Evolutionary conservation across 2,113 vertebrate genomes (phyloP), one percentile per base, ranked within the genome.

Genomic region (Siphamia tubifer): DNA sequence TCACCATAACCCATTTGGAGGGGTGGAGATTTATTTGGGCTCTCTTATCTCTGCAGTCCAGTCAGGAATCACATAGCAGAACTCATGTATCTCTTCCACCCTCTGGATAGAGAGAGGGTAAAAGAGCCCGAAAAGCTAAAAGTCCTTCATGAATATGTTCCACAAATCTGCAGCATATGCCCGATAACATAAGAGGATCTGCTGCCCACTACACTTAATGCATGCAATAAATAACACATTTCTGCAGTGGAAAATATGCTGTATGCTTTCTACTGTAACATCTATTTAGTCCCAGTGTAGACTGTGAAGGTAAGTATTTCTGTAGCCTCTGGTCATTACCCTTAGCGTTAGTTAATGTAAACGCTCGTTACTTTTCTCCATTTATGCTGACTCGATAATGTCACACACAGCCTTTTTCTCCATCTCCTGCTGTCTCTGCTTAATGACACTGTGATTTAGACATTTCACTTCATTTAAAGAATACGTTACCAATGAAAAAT

Each of bases 1-100:
- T 94, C 93, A 94, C 91, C 92, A 68, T 88, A 90, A 87, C 86
- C 83, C 74, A 87, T 86, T 91, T 89, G 90, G 68, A 85, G 79
- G 57, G 64, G 76, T 47, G 67, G 90, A 90, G 79, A 91, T 90
- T 92, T 93, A 91, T 93, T 88, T 91, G 76, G 69, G 85, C 70
- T 86, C 89, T 92, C 90, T 93, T 91, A 94, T 92, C 77, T 84
- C 86, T 71, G 74, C 84, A 82, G 81, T 75, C 86, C 88, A 92
- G 79, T 90, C 90, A 85, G 87, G 90, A 92, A 84, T 87, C 83
- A 85, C 89, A 93, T 91, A 92, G 89, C 87, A 91, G 77, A 89
- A 82, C 90, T 91, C 66, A 65, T 87, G 85, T 71, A 82, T 91
- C 82, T 84, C 89, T 81, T 92, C 85, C 70, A 75, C 47, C 56